Conservation (phyloP, 1,140 invertebrate species). For the Brachionus asplanchnoidis region DNA sequence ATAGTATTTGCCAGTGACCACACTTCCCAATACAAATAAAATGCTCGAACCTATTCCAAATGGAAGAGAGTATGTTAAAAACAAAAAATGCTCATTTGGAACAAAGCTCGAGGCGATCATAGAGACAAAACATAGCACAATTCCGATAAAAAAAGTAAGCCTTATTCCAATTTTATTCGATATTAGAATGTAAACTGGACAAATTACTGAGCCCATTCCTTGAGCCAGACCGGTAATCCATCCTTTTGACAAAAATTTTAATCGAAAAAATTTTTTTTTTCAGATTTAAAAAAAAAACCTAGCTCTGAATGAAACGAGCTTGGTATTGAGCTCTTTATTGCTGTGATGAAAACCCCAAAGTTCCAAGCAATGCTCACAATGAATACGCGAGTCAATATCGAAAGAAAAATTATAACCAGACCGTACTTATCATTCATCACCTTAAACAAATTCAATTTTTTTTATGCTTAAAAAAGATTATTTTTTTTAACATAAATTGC, state of each 20-base stretch:
- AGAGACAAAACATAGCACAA: not conserved
- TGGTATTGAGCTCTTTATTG: not conserved
- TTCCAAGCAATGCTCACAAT: slow-evolving; percentile 38
- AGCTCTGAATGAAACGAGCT: not conserved
- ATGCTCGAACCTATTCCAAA: slow-evolving; percentile 9
- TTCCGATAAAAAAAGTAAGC: not conserved
- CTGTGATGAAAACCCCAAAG: slow-evolving; percentile 15
- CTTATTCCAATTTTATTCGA: not conserved
- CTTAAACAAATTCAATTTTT: not conserved
- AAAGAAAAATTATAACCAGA: slow-evolving; percentile 5
- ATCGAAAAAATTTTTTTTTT: not conserved
- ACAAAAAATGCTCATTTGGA: slow-evolving; percentile 39
- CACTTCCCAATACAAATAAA: slow-evolving; percentile 6
- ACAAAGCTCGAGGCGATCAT: slow-evolving; percentile 2
- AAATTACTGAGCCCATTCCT: slow-evolving; percentile 8
- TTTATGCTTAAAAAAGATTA: not conserved
- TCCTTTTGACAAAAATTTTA: not conserved
- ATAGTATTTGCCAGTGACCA: slow-evolving; percentile 16
- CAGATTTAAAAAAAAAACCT: not conserved
- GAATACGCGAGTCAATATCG: slow-evolving; percentile 4
- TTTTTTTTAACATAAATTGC: not conserved
- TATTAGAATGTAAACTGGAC: not conserved
- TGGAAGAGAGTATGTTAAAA: slow-evolving; percentile 30
- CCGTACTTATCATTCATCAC: not conserved
- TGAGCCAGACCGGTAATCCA: slow-evolving; percentile 36